Evolutionary conservation across 2,113 vertebrate genomes (phyloP).

Genomic region (Ophiodon elongatus): DNA sequence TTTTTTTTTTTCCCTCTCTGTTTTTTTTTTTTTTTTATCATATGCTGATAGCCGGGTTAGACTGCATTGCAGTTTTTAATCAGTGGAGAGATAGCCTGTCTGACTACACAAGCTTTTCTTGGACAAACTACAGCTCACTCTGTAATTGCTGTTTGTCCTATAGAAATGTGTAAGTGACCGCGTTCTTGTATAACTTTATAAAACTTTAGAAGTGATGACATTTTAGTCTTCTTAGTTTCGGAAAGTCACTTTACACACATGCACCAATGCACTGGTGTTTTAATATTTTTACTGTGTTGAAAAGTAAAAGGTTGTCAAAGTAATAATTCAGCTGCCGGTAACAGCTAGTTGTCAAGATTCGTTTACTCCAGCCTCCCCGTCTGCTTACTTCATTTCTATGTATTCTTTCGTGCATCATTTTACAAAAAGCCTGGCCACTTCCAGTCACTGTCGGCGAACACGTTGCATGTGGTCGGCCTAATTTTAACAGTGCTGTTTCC

Average conservation of each 20-base stretch:
- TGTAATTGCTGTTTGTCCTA: conserved; percentile 43
- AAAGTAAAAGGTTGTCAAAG: conserved; percentile 49
- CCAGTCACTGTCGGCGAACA: conserved; percentile 40
- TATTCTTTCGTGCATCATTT: conserved; percentile 52
- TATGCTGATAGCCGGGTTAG: conserved; percentile 56
- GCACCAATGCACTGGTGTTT: background rate
- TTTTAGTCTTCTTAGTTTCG: background rate
- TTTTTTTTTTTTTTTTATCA: conserved; percentile 36
- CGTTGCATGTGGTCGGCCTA: conserved; percentile 33
- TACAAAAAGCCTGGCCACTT: conserved; percentile 45
- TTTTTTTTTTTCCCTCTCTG: background rate
- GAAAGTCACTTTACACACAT: conserved; percentile 16
- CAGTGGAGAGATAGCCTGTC: conserved; percentile 27
- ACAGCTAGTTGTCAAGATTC: conserved; percentile 58
- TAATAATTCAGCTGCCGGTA: conserved; percentile 41
- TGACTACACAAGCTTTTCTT: conserved; percentile 52
- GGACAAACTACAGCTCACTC: conserved; percentile 29
- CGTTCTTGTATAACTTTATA: background rate
- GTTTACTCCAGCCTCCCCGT: conserved; percentile 40
- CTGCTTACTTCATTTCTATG: conserved; percentile 37
- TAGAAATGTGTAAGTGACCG: conserved; percentile 17
- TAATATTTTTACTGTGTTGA: conserved; percentile 3
- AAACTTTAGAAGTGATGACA: conserved; percentile 16
- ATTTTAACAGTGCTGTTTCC: conserved; percentile 31
- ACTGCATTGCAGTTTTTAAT: conserved; percentile 65